Base-by-base conservation (phyloP, 2,113 vertebrate genomes). In the Willisornis vidua region DNA sequence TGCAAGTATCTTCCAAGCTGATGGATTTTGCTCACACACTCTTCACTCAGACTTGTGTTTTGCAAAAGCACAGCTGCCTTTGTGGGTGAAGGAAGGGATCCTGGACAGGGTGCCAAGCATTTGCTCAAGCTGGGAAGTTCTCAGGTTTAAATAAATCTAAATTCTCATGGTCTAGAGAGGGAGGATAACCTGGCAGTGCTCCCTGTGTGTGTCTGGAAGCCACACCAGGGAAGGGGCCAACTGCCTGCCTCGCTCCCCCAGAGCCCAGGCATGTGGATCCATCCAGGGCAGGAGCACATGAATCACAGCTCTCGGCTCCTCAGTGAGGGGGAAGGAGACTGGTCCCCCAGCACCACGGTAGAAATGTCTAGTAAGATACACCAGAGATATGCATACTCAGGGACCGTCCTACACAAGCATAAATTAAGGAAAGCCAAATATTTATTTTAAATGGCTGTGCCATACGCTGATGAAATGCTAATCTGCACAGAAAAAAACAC, bases 401-500 rank as follows among this genome's bases (percentile, higher is more conserved):
- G 59, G 85, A 80, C 76, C 72, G 89, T 93, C 88, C 82, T 46
- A 75, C 68, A 94, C 5, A 51, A 68, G 89, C 76, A 85, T 87
- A 84, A 91, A 91, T 91, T 92, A 91, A 84, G 57, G 67, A 83
- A 94, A 92, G 81, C 3, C 89, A 97, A 96, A 88, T 96, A 96
- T 96, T 96, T 96, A 93, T 95, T 89, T 95, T 82, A 92, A 90
- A 93, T 57, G 57, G 24, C 63, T 66, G 52, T 59, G 71, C 94
- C 93, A 87, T 96, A 93, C 93, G 96, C 81, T 96, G 89, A 89
- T 77, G 88, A 95, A 89, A 93, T 88, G 77, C 73, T 93, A 93
- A 95, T 92, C 74, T 72, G 78, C 83, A 62, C 31, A 74, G 74
- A 63, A 74, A 35, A 72, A 89, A 71, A 1, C 39, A 43, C 71